Evolutionary conservation across 2,888 invertebrate species (phyloP), one percentile per base, ranked within the genome.

Genomic region (Eucera pruinosa): DNA sequence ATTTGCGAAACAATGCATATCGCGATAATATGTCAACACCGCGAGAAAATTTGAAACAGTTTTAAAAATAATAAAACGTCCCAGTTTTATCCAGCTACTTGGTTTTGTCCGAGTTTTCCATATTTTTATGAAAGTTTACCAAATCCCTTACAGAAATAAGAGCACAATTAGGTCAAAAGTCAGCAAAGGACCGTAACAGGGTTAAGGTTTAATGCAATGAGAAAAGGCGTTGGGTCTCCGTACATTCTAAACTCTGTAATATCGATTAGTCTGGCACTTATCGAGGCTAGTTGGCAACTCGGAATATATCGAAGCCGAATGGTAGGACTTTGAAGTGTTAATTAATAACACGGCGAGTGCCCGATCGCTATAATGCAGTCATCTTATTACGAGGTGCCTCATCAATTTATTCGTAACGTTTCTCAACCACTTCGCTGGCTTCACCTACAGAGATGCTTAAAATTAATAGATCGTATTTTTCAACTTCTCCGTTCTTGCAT

Each of bases 361-460:
- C 78, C 82, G 83, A 87, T 85, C 83, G 85, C 74, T 86, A 85
- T 85, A 86, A 84, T 85, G 84, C 83, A 85, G 88, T 85, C 85
- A 87, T 86, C 88, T 89, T 87, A 89, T 88, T 86, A 87, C 84
- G 82, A 74, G 81, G 76, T 81, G 84, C 83, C 86, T 81, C 88
- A 83, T 89, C 86, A 87, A 89, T 89, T 89, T 88, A 89, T 88
- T 85, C 85, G 85, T 70, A 84, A 84, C 85, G 76, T 79, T 76
- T 78, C 80, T 83, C 83, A 78, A 82, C 80, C 84, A 87, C 89
- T 89, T 79, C 82, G 85, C 82, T 72, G 80, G 83, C 85, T 89
- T 89, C 89, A 89, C 69, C 68, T 78, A 80, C 89, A 89, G 89
- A 69, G 70, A 75, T 69, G 70, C 80, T 82, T 79, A 76, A 87